Evolutionary conservation across 2,888 invertebrate species (phyloP).

Genomic region (Melinaea marsaeus): DNA sequence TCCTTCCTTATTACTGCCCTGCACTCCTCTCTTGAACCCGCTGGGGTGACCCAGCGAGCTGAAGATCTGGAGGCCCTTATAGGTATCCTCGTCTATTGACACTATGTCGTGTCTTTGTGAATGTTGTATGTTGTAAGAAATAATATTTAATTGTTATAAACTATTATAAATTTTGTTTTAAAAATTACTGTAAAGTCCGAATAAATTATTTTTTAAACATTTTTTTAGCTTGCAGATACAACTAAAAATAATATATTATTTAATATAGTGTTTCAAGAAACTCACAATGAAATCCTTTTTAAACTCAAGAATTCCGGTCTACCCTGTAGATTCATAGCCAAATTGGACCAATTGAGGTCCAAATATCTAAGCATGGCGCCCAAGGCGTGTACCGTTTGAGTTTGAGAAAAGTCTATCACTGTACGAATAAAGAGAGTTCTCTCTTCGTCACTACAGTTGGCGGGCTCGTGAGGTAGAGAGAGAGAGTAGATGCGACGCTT

Average conservation of each 20-base stretch:
- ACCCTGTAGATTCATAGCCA: conserved; percentile 69
- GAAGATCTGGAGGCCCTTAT: conserved; percentile 87
- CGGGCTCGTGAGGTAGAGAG: conserved; percentile 75
- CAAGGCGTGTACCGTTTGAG: conserved; percentile 81
- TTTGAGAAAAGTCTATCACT: conserved; percentile 79
- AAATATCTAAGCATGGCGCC: conserved; percentile 85
- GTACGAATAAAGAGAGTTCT: conserved; percentile 79
- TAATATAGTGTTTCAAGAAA: conserved; percentile 20
- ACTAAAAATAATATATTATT: too few relatives aligned
- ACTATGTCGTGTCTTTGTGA: conserved; percentile 80
- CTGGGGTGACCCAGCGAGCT: conserved; percentile 85
- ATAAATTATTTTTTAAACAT: too few relatives aligned
- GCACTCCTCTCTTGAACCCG: conserved; percentile 82
- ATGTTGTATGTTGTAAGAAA: too few relatives aligned
- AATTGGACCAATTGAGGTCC: conserved; percentile 80
- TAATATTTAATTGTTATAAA: too few relatives aligned
- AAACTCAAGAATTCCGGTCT: conserved; percentile 74
- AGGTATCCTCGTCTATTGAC: conserved; percentile 83
- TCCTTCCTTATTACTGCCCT: conserved; percentile 80
- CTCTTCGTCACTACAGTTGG: conserved; percentile 72
- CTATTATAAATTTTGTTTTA: too few relatives aligned
- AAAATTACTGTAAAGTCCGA: background rate
- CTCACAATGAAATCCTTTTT: conserved; percentile 80
- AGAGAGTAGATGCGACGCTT: conserved; percentile 74
- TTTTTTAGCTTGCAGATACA: too few relatives aligned